Evolutionary conservation across 35 echinoderm and acorn worm species (phyloP), one percentile per base, ranked within the genome.

Genomic region (Chiridota heheva): DNA sequence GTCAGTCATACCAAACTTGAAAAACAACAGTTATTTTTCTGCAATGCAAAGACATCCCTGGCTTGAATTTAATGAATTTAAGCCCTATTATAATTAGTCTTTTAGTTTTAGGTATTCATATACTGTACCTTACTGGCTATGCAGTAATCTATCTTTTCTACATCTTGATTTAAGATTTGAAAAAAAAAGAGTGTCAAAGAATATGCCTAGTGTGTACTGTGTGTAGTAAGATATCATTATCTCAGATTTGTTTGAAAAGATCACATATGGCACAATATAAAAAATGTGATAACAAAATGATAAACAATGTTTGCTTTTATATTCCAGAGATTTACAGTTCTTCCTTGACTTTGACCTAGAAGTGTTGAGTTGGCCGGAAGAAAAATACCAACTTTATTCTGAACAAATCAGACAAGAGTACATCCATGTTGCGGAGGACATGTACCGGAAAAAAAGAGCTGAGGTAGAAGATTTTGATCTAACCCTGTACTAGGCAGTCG

Each of bases 341-440:
- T 95, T 95, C 37, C 55, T 95, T 17, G 91, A 95, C 43, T 64
- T 89, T 63, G 91, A 95, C 59, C 72, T 95, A 72, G 60, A 88
- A 72, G 91, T 95, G 6, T 58, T 95, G 27, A 86, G 91, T 26
- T 89, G 80, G 81, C 72, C 86, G 20, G 28, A 60, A 5, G 42
- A 0, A 15, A 81, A 95, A 1, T 95, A 95, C 45, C 72, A 84
- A n/a, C 7, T 5, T 16, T 95, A 95, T 73, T 53, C 91, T 49
- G 34, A 79, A 4, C 78, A 84, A 60, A 95, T 95, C 58, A 41
- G 91, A 73, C 47, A 83, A 48, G 91, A 95, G 44, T 95, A 95
- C 48, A 89, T 69, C 26, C 86, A 89, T 77, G 73, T 95, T 18
- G 65, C 91, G 16, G 81, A 89, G 27, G 25, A 71, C 42, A 33